phyloP scores from a whole-genome alignment of 2,888 invertebrate genomes.

The Drosophila affinis region DNA sequence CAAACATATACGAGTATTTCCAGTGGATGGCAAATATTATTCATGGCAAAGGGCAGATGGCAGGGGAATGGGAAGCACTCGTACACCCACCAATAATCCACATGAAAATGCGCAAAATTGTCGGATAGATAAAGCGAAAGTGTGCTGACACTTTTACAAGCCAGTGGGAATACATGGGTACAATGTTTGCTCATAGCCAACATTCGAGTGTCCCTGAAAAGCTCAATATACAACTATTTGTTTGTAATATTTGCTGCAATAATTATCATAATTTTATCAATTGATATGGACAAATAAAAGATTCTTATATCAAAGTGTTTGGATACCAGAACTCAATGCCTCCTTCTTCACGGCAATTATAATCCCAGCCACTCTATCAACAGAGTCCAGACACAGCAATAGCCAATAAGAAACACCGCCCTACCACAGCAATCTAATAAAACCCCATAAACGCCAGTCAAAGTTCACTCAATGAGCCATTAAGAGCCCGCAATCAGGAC shows the following conservation, averaged over 20 bases:
- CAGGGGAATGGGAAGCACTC: not conserved
- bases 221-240: not conserved
- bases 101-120: slow-evolving; percentile 1
- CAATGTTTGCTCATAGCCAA: not conserved
- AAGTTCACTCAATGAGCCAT: slow-evolving; percentile 34
- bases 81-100: not conserved
- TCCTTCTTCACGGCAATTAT: too few species aligned
- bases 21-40: slow-evolving; percentile 8
- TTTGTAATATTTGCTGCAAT: not conserved
- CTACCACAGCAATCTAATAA: slow-evolving; percentile 10
- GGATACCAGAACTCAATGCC: not conserved
- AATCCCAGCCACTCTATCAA: too few species aligned
- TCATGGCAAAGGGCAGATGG: not conserved
- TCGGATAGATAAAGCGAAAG: not conserved
- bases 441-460: slow-evolving; percentile 44
- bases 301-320: too few species aligned
- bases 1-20: not conserved
- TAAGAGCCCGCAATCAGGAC: slow-evolving; percentile 16
- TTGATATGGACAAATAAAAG: not conserved
- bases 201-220: not conserved
- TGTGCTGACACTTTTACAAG: not conserved
- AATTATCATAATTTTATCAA: not conserved
- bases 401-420: not conserved
- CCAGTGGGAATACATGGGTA: not conserved
- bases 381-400: too few species aligned